A percentile compares a stretch with the other conserved stretches of the same genome.
phyloP scores from a whole-genome alignment of 2,888 invertebrate species.

The Glaucopsyche alexis region DNA sequence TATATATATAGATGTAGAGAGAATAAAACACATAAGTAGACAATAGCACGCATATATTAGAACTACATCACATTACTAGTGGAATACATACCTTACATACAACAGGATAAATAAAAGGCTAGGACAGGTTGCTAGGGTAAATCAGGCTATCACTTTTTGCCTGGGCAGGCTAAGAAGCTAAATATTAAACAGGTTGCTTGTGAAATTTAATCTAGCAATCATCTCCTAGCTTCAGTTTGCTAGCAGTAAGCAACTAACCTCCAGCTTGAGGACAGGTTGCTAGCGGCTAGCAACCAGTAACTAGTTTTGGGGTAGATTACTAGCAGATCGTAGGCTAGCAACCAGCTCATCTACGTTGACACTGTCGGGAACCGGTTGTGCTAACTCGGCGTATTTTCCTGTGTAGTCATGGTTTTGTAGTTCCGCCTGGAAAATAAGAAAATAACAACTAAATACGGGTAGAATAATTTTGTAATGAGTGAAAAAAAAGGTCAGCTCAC shows the following conservation, averaged over 20 bases:
- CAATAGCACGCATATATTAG: slow-evolving; percentile 47
- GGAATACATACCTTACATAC: not conserved
- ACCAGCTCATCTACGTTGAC: slow-evolving; percentile 54
- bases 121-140: not conserved
- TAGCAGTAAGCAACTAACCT: too few species aligned
- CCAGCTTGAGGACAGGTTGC: not conserved
- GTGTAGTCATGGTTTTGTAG: slow-evolving; percentile 48
- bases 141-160: not conserved
- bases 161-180: not conserved
- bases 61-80: not conserved
- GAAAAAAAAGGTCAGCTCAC: too few species aligned
- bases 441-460: not conserved
- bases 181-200: not conserved
- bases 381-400: slow-evolving; percentile 57
- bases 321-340: slow-evolving; percentile 47
- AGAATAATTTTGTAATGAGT: too few species aligned
- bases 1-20: too few species aligned
- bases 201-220: too few species aligned
- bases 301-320: slow-evolving; percentile 36
- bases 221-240: too few species aligned
- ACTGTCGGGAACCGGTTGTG: slow-evolving; percentile 53
- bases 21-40: slow-evolving; percentile 38
- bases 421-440: not conserved
- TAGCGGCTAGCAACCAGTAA: not conserved
- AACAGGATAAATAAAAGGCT: not conserved